A percentile compares a stretch with the other conserved stretches of the same genome.
Evolutionary conservation across 2,113 vertebrate genomes (phyloP).

Genomic region (Gnathonemus longibarbis): DNA sequence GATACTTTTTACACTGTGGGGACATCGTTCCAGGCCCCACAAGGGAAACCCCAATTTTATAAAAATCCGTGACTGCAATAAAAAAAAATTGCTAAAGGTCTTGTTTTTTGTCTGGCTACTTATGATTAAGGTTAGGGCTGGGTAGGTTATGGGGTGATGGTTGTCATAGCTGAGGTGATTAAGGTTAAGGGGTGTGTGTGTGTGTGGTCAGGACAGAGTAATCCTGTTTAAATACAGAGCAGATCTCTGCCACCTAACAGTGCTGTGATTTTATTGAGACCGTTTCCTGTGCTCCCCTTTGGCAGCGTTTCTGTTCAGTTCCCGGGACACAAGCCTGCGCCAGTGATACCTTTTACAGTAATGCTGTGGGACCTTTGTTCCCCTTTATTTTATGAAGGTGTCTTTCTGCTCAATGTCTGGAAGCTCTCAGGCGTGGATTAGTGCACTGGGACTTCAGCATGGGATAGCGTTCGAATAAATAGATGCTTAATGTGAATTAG

Average conservation of each 20-base stretch:
- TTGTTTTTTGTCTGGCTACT: neutral
- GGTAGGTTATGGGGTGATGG: neutral
- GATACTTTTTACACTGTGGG: neutral
- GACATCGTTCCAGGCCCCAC: neutral
- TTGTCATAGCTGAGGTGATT: neutral
- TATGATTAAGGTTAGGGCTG: neutral
- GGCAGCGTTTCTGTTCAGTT: neutral
- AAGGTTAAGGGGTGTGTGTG: neutral
- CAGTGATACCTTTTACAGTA: neutral
- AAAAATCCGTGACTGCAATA: neutral
- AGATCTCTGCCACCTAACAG: neutral
- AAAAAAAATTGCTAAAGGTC: neutral
- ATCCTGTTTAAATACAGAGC: neutral
- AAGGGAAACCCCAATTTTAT: neutral
- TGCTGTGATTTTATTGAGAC: neutral
- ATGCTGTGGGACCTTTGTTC: neutral
- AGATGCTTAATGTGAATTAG: constrained; percentile 47
- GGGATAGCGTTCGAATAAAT: constrained; percentile 17
- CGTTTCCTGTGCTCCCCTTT: neutral
- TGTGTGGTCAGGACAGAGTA: neutral
- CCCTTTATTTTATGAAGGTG: neutral
- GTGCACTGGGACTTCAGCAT: neutral
- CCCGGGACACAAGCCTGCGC: neutral
- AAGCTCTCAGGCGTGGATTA: constrained; percentile 7
- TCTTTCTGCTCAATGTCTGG: neutral